A percentile compares a stretch with the other conserved stretches of the same genome.
Conservation (phyloP, 2,113 vertebrate species). For the Acanthisitta chloris region DNA sequence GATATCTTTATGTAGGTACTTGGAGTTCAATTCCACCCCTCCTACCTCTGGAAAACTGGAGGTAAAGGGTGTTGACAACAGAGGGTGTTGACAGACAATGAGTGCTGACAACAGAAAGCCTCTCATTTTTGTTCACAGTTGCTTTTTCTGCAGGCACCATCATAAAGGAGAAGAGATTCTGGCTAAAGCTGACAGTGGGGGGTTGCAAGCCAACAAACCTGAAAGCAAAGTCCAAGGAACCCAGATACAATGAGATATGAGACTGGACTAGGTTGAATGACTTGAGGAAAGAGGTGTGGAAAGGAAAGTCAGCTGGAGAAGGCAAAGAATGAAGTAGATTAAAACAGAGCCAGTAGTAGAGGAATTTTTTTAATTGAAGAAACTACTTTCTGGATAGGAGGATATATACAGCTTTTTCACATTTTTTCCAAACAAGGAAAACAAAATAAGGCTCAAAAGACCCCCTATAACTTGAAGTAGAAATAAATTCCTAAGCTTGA, state of each 20-base stretch:
- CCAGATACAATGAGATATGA: background rate
- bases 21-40: background rate
- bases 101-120: background rate
- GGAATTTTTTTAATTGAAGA: background rate
- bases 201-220: background rate
- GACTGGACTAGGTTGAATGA: background rate
- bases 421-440: background rate
- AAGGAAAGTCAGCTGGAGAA: background rate
- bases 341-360: background rate
- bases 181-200: background rate
- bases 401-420: background rate
- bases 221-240: background rate
- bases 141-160: background rate
- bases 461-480: background rate
- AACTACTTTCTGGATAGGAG: background rate
- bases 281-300: background rate
- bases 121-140: background rate
- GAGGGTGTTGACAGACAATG: background rate
- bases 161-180: background rate
- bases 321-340: background rate
- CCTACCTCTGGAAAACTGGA: background rate
- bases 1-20: background rate
- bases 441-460: background rate
- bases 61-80: conserved; percentile 22
- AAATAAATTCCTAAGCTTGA: background rate